A percentile compares a stretch with the other conserved stretches of the same genome.
Evolutionary conservation across 2,797 vertebrate genomes (phyloP).

Genomic region (Etheostoma perlongum): DNA sequence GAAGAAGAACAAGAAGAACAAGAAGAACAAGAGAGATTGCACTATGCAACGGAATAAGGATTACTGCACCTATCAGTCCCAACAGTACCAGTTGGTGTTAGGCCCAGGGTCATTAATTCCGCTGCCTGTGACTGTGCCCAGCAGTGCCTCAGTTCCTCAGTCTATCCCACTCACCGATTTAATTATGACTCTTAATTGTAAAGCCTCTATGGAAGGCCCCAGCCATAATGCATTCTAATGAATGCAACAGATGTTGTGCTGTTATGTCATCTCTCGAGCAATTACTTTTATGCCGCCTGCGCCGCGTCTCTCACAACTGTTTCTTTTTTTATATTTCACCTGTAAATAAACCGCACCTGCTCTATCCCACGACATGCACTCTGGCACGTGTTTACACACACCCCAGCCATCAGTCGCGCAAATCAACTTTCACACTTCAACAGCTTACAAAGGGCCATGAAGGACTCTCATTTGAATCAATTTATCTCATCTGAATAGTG

Average conservation of each 20-base stretch:
- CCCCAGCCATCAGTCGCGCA: slow-evolving; percentile 55
- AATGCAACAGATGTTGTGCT: slow-evolving; percentile 87
- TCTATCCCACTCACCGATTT: slow-evolving; percentile 83
- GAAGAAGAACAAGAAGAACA: not conserved
- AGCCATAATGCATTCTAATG: slow-evolving; percentile 87
- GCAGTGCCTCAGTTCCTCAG: slow-evolving; percentile 71
- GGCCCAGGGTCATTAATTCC: slow-evolving; percentile 81
- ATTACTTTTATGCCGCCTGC: slow-evolving; percentile 81
- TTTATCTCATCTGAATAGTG: slow-evolving; percentile 68
- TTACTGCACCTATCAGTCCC: slow-evolving; percentile 75
- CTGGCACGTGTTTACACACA: slow-evolving; percentile 37
- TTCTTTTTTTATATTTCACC: slow-evolving; percentile 80
- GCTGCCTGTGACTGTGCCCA: slow-evolving; percentile 69
- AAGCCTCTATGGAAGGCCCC: slow-evolving; percentile 81
- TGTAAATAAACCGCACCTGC: slow-evolving; percentile 83
- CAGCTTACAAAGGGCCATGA: slow-evolving; percentile 74
- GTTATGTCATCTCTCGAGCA: slow-evolving; percentile 83
- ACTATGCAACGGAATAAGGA: slow-evolving; percentile 61
- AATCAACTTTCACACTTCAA: slow-evolving; percentile 82
- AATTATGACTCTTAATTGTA: slow-evolving; percentile 88
- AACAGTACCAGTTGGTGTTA: slow-evolving; percentile 64
- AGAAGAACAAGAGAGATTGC: slow-evolving; percentile 33
- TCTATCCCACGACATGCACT: slow-evolving; percentile 56
- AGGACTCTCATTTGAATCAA: slow-evolving; percentile 80
- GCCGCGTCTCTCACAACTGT: slow-evolving; percentile 72